Percentiles rank a stretch among this genome's conserved stretches.
phyloP scores from a whole-genome alignment of 2,113 vertebrate species.

The Manacus vitellinus region DNA sequence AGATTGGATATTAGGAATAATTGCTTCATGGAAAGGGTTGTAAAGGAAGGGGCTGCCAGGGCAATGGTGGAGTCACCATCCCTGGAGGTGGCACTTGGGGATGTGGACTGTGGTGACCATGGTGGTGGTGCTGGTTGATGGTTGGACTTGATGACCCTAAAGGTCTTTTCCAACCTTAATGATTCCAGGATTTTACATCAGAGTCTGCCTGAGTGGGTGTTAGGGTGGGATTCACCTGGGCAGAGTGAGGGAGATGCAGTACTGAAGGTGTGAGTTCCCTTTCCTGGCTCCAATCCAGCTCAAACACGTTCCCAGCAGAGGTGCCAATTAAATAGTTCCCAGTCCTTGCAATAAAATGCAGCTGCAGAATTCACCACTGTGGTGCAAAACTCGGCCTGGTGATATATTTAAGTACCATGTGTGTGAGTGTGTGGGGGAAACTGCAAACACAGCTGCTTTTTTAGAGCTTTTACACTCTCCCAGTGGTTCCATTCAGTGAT shows the following conservation, averaged over 20 bases:
- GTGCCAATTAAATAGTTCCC: background rate
- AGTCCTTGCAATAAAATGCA: background rate
- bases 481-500: background rate
- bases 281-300: background rate
- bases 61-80: background rate
- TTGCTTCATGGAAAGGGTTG: background rate
- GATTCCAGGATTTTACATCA: background rate
- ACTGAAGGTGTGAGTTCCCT: background rate
- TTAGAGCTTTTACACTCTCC: background rate
- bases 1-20: background rate
- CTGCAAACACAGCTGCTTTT: too few species aligned
- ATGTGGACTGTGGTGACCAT: background rate
- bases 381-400: background rate
- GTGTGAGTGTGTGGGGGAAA: background rate
- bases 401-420: background rate
- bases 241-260: too few species aligned
- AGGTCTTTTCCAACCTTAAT: background rate
- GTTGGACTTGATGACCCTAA: background rate
- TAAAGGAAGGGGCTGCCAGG: background rate
- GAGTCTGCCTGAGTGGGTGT: background rate
- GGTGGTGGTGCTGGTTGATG: background rate
- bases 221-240: rapidly evolving
- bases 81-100: background rate
- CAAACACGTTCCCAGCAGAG: background rate
- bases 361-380: background rate